Base-by-base conservation (phyloP, 2,113 vertebrate species). In the Erinaceus europaeus region DNA sequence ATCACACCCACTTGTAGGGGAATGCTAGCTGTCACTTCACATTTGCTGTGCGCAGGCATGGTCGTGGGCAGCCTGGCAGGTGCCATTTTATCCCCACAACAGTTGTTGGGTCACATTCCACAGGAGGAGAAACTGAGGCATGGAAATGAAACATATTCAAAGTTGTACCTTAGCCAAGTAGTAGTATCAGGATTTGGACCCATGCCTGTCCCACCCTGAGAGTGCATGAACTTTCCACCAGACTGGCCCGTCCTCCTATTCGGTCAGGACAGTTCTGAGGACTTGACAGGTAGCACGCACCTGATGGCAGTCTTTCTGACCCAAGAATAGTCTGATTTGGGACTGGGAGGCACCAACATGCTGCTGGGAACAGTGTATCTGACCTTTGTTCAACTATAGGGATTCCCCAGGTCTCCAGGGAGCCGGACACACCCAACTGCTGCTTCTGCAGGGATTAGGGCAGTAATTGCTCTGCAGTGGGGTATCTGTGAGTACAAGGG, bases 351-450 rank as follows among this genome's bases (percentile, higher is more conserved):
- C 32, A 38, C 86, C 40, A 53, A 67, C 21, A 14, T 38, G 46
- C 11, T 59, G 55, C 52, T 88, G 55, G 32, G 57, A 91, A 27
- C 85, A 72, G 29, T 69, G 84, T 65, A 27, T 38, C 9, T 0
- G 59, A 89, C 40, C 69, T 94, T 91, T 76, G 83, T 32, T 85
- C 46, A 59, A 20, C 79, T 46, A 21, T 25, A 90, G 80, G 86
- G 93, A 93, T 94, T 95, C 89, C 90, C 91, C 76, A 90, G 83
- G 84, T 91, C 85, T 59, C 79, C 76, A 53, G 53, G 44, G 72
- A 92, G 40, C 67, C 76, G 53, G 61, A 53, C 93, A 92, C 72
- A 90, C 86, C 89, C 80, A 44, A 9, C 20, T 40, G 25, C 42
- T 84, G 34, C 29, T 81, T 80, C 32, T 40, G 62, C 46, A 52